A percentile compares a stretch with the other conserved stretches of the same genome.
These are phyloP conservation scores for Odontamblyopus rebecca DNA, from an alignment of 2,797 vertebrate genomes.

Conservation along the genomic window DNA sequence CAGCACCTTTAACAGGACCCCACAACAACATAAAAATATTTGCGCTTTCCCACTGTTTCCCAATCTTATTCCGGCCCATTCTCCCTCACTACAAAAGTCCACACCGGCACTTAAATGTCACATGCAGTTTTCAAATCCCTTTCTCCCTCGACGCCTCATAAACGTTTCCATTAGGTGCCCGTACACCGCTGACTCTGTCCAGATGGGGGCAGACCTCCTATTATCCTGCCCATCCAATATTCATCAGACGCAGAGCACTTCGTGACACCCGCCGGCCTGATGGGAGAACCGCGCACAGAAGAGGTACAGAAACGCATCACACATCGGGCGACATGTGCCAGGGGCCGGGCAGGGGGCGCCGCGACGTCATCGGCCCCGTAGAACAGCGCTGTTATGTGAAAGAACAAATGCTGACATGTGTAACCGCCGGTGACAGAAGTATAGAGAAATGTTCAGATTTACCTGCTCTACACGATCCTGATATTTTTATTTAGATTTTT, in stretches of 20 bases:
- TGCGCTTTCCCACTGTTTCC: neutral
- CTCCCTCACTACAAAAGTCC: neutral
- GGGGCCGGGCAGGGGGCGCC: constrained; percentile 5
- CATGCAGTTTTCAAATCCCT: constrained; percentile 21
- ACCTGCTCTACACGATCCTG: too few species aligned
- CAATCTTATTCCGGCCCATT: neutral
- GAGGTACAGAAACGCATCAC: constrained; percentile 42
- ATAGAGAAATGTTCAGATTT: too few species aligned
- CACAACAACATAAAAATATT: neutral
- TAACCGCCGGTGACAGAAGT: constrained; percentile 20
- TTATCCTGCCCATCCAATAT: constrained; percentile 70
- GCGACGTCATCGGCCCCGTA: neutral
- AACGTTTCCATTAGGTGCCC: constrained; percentile 52
- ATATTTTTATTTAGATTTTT: too few species aligned
- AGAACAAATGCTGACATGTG: constrained; percentile 11
- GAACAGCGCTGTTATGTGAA: neutral
- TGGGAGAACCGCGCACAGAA: constrained; percentile 52
- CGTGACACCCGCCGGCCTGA: constrained; percentile 59
- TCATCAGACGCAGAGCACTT: constrained; percentile 69
- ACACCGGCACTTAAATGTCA: constrained; percentile 4
- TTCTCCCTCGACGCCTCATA: constrained; percentile 31
- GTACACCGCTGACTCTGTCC: constrained; percentile 44
- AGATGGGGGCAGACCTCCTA: constrained; percentile 60
- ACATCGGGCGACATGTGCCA: constrained; percentile 46
- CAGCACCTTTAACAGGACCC: too few species aligned